phyloP scores from a whole-genome alignment of 2,888 invertebrate genomes.

The Chalcis sispes region DNA sequence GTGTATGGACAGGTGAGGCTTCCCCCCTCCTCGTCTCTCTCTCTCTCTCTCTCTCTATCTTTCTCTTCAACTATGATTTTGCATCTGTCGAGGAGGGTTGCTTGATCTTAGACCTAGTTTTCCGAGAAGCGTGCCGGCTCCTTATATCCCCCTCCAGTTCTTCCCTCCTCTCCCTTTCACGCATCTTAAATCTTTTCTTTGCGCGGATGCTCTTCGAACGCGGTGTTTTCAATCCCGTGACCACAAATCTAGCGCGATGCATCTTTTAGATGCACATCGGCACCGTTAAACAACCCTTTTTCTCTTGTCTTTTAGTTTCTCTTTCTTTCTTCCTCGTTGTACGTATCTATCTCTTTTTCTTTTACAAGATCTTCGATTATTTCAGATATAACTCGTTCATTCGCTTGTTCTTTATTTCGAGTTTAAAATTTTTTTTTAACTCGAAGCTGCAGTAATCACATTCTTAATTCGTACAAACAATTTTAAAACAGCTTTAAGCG shows the following conservation, averaged over 20 bases:
- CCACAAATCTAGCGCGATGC: slow-evolving; percentile 49
- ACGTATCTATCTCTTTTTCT: neutral
- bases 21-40: slow-evolving; percentile 8
- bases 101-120: slow-evolving; percentile 69
- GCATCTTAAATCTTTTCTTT: slow-evolving; percentile 59
- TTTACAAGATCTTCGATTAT: neutral
- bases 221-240: slow-evolving; percentile 21
- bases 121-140: slow-evolving; percentile 68
- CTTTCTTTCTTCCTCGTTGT: no score
- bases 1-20: slow-evolving; percentile 73
- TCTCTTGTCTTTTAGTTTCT: neutral
- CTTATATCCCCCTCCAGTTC: slow-evolving; percentile 6
- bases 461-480: neutral
- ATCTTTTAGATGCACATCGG: slow-evolving; percentile 43
- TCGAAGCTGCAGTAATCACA: no score
- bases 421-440: neutral
- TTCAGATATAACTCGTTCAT: neutral
- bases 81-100: slow-evolving; percentile 71
- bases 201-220: slow-evolving; percentile 5
- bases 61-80: slow-evolving; percentile 66
- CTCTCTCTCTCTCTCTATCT: slow-evolving; percentile 15
- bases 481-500: no score
- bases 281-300: slow-evolving; percentile 30
- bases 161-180: slow-evolving; percentile 56
- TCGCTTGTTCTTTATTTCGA: neutral